Evolutionary conservation across 2,888 invertebrate genomes (phyloP).

Genomic region (Cynaeus angustus): DNA sequence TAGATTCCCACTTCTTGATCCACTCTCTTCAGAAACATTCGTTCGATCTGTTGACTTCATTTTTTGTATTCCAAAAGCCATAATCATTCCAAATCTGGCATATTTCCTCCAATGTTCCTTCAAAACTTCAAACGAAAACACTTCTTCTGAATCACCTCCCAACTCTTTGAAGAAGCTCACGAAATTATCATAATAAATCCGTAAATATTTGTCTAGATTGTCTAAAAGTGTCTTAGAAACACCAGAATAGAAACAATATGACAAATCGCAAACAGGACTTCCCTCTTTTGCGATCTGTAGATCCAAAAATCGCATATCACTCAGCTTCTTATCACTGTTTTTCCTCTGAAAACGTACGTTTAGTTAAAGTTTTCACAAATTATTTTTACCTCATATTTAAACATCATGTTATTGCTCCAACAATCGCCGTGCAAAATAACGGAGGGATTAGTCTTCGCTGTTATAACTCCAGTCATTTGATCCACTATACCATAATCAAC

Average conservation of each 20-base stretch:
- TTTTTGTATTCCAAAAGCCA: slow-evolving; percentile 32
- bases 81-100: slow-evolving; percentile 53
- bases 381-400: slow-evolving; percentile 42
- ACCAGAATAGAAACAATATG: slow-evolving; percentile 59
- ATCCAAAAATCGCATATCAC: slow-evolving; percentile 48
- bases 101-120: slow-evolving; percentile 51
- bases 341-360: neutral
- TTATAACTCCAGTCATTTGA: neutral
- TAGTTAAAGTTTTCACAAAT: neutral
- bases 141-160: slow-evolving; percentile 52
- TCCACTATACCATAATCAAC: neutral
- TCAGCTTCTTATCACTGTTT: neutral
- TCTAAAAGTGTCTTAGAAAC: slow-evolving; percentile 54
- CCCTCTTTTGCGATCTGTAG: slow-evolving; percentile 45
- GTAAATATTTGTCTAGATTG: slow-evolving; percentile 56
- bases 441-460: slow-evolving; percentile 3
- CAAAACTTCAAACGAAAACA: slow-evolving; percentile 55
- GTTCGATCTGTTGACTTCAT: neutral
- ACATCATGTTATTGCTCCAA: slow-evolving; percentile 55
- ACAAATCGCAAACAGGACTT: slow-evolving; percentile 56
- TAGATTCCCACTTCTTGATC: neutral
- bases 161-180: slow-evolving; percentile 51
- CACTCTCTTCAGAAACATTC: neutral
- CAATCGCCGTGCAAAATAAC: slow-evolving; percentile 51
- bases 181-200: slow-evolving; percentile 59